Evolutionary conservation across 2,113 vertebrate species (phyloP), one percentile per base, ranked within the genome.

Genomic region (Montifringilla adamsi): DNA sequence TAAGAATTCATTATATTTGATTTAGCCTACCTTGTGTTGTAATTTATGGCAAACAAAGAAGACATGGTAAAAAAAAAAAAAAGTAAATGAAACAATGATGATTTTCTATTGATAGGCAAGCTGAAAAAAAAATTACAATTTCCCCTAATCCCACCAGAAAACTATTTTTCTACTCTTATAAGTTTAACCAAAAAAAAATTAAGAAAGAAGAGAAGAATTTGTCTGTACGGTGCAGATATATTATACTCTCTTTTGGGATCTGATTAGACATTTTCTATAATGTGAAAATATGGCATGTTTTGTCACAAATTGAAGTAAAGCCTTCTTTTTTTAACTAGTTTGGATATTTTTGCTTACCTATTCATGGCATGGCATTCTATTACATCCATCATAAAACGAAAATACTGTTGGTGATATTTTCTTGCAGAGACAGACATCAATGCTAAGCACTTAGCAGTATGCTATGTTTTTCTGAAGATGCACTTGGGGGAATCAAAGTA

Each of bases 331-430:
- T 46, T 0, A 59, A 90, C 37, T 44, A 27, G 41, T 89, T 84
- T 80, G 49, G 33, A 11, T 78, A 84, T 80, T 95, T 95, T 87
- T 92, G 44, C 72, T 96, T 88, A 68, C 77, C 79, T 95, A 77
- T 44, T 93, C 87, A 89, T 79, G 69, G 66, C 88, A 63, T 97
- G 67, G 66, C 91, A 63, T 97, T 94, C 89, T 93, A 82, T 97
- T 95, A 96, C 62, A 13, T 94, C 92, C 39, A 44, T 94, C 89
- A 97, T 96, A 97, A 98, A 94, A 97, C 96, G 90, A 96, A 97
- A 97, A 96, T 93, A 97, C 94, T 97, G 94, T 95, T 95, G 78
- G 90, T 81, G 94, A 96, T 97, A 97, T 97, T 97, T 98, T 97
- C 96, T 96, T 97, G 91, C 93, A 96, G 92, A 97, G 87, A 96